phyloP scores from a whole-genome alignment of 1,140 invertebrate species.

The Zophobas morio region DNA sequence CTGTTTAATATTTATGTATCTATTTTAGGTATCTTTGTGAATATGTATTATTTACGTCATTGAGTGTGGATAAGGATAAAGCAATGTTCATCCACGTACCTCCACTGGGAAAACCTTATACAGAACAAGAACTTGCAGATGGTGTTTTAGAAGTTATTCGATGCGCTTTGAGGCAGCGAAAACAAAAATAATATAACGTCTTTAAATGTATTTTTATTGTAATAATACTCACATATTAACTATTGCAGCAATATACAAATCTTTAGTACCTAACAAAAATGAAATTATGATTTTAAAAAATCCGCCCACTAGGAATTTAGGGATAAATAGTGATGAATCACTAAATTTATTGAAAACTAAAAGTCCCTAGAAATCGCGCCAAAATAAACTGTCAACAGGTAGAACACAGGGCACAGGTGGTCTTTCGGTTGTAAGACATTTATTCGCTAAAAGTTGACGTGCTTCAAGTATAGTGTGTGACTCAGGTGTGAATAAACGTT shows the following conservation, averaged over 20 bases:
- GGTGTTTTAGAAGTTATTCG: slow-evolving; percentile 72
- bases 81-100: slow-evolving; percentile 80
- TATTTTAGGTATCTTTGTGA: slow-evolving; percentile 77
- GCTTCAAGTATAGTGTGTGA: neutral
- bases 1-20: slow-evolving; percentile 38
- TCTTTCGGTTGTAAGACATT: too few relatives aligned
- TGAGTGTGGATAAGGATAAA: slow-evolving; percentile 70
- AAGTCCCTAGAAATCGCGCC: neutral
- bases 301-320: too few relatives aligned
- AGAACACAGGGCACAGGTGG: too few relatives aligned
- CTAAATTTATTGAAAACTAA: neutral
- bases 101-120: slow-evolving; percentile 70
- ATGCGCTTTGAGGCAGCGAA: slow-evolving; percentile 55
- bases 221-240: too few relatives aligned
- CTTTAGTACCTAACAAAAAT: too few relatives aligned
- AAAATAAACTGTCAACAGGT: neutral
- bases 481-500: neutral
- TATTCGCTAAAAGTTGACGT: neutral
- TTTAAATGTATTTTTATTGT: neutral
- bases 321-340: too few relatives aligned
- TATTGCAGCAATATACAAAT: too few relatives aligned
- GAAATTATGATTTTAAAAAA: too few relatives aligned
- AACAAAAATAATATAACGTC: neutral
- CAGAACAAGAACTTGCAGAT: slow-evolving; percentile 70
- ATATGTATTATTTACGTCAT: slow-evolving; percentile 78